Conservation (phyloP, 1,140 invertebrate species). For the Mycetomoellerius zeteki region DNA sequence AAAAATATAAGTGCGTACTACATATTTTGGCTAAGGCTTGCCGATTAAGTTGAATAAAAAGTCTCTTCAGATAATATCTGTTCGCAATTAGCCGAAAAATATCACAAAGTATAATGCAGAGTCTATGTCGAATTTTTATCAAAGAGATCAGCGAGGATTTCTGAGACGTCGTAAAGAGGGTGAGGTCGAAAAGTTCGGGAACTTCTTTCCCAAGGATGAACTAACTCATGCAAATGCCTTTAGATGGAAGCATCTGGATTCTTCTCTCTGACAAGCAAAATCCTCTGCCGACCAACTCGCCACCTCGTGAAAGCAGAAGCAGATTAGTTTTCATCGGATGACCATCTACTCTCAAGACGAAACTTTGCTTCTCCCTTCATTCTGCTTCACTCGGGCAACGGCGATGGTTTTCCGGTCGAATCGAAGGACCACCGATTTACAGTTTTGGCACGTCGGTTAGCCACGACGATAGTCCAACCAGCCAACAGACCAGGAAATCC, state of each 20-base stretch:
- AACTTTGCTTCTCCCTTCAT: background rate
- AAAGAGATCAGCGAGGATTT: background rate
- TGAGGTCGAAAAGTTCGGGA: constrained; percentile 19
- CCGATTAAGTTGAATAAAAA: background rate
- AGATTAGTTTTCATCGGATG: constrained; percentile 53
- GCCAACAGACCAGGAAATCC: constrained; percentile 9
- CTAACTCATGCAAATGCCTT: constrained; percentile 18
- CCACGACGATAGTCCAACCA: constrained; percentile 12
- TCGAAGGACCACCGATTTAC: constrained; percentile 31
- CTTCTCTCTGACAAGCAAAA: constrained; percentile 10
- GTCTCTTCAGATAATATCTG: background rate
- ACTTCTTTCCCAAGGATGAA: constrained; percentile 28
- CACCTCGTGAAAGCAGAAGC: constrained; percentile 12
- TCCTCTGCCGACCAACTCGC: constrained; percentile 24
- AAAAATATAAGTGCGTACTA: too few relatives aligned
- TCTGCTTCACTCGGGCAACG: background rate
- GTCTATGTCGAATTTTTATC: constrained; percentile 24
- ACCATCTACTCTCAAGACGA: background rate
- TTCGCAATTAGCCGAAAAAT: background rate
- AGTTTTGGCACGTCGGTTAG: constrained; percentile 63
- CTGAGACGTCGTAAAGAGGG: background rate
- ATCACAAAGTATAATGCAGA: background rate
- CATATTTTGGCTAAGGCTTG: too few relatives aligned
- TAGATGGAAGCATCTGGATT: constrained; percentile 40
- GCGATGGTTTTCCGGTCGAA: background rate